phyloP scores from a whole-genome alignment of 2,888 invertebrate genomes.

The Alcis repandata region DNA sequence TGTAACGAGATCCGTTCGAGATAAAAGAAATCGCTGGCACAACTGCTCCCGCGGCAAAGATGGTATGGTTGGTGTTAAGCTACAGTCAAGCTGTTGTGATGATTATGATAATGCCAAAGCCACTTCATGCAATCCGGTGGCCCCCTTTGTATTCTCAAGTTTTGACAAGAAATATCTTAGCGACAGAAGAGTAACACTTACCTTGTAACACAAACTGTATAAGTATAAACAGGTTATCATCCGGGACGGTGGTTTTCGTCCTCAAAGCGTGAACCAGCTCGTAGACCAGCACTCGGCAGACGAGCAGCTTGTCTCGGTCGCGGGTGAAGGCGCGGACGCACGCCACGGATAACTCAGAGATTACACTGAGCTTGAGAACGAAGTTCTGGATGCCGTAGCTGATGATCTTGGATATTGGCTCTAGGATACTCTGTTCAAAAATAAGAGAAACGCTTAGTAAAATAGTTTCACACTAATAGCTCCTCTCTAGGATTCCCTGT shows the following conservation, averaged over 20 bases:
- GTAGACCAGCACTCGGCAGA: conserved; percentile 96
- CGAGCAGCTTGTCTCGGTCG: conserved; percentile 97
- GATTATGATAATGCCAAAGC: too few species aligned
- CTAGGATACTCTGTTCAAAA: conserved; percentile 90
- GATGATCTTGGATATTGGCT: conserved; percentile 97
- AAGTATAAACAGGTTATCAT: conserved; percentile 96
- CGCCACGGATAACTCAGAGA: conserved; percentile 95
- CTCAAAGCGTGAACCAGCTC: conserved; percentile 98
- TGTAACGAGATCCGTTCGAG: too few species aligned
- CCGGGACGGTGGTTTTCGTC: conserved; percentile 97
- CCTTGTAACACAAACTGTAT: conserved; percentile 95
- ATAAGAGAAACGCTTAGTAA: too few species aligned
- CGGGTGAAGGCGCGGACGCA: conserved; percentile 96
- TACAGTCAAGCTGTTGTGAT: too few species aligned
- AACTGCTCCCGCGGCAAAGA: too few species aligned
- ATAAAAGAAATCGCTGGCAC: too few species aligned
- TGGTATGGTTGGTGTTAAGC: too few species aligned
- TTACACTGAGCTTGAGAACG: conserved; percentile 91
- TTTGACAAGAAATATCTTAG: not conserved
- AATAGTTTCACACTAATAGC: too few species aligned
- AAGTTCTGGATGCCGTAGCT: conserved; percentile 97
- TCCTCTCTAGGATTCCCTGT: too few species aligned
- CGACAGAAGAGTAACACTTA: conserved; percentile 42
- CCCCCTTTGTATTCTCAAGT: too few species aligned
- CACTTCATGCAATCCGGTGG: too few species aligned